Conservation (phyloP, 2,113 vertebrate genomes). For the Lophura nycthemera region DNA sequence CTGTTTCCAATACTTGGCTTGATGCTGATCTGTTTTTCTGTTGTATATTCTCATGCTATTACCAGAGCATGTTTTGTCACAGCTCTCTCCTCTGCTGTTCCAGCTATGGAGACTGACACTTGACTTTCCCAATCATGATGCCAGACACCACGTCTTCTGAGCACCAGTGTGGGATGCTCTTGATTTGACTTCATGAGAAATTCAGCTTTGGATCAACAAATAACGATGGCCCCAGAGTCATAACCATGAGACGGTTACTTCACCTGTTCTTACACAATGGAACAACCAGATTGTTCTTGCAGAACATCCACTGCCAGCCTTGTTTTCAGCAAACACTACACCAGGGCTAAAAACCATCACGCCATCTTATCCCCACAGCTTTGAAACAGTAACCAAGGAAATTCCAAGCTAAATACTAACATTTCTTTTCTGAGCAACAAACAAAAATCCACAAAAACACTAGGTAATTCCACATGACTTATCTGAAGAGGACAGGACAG, state of each 20-base stretch:
- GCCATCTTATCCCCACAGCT: not conserved
- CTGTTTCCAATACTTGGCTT: not conserved
- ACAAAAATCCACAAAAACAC: not conserved
- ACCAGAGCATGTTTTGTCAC: not conserved
- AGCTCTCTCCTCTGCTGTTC: not conserved
- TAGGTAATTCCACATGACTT: not conserved
- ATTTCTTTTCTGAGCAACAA: not conserved
- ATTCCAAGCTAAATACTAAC: not conserved
- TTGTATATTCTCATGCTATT: not conserved
- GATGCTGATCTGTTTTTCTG: not conserved
- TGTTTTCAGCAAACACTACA: not conserved
- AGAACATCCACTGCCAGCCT: not conserved
- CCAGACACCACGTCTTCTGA: not conserved
- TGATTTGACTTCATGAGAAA: not conserved
- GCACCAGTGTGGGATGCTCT: not conserved
- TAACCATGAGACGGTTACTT: not conserved
- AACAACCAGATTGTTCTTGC: not conserved
- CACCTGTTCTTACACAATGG: not conserved
- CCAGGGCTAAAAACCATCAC: not conserved
- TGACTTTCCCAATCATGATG: accelerated
- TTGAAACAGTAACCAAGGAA: slow-evolving; percentile 10
- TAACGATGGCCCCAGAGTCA: not conserved
- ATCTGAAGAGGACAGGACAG: not conserved
- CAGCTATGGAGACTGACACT: not conserved
- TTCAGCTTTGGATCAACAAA: not conserved